phyloP scores from a whole-genome alignment of 2,888 invertebrate genomes.

The Galeruca laticollis region DNA sequence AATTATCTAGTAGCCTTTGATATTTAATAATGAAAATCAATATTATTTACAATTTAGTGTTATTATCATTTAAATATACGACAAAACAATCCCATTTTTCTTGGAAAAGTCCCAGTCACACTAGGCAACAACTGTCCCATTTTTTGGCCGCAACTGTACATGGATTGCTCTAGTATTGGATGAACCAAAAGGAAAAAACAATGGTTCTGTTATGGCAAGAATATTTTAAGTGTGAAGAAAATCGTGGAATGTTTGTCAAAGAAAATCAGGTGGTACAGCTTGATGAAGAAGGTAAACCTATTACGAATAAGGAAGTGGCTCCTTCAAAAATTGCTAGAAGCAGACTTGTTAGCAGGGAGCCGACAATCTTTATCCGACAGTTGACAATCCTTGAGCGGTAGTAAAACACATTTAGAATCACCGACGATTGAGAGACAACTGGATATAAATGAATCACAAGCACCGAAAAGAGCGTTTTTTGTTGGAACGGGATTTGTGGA shows the following conservation, averaged over 20 bases:
- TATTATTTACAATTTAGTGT: no score
- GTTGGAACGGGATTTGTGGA: constrained; percentile 86
- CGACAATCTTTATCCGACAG: constrained; percentile 73
- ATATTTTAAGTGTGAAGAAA: constrained; percentile 95
- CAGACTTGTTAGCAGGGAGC: constrained; percentile 72
- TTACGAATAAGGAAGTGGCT: constrained; percentile 55
- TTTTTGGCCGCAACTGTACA: no score
- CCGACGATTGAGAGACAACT: constrained; percentile 58
- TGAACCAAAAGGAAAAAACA: constrained; percentile 94
- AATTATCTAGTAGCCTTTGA: no score
- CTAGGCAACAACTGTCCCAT: no score
- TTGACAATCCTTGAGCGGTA: constrained; percentile 68
- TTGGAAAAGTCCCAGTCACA: no score
- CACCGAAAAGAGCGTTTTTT: constrained; percentile 82
- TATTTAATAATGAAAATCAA: no score
- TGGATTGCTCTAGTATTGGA: constrained; percentile 97
- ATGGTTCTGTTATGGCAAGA: constrained; percentile 93
- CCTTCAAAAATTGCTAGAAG: constrained; percentile 58
- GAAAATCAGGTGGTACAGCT: constrained; percentile 85
- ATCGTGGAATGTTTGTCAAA: constrained; percentile 95
- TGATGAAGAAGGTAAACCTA: constrained; percentile 78
- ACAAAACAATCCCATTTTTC: no score
- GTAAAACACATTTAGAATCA: constrained; percentile 65
- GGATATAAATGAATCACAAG: constrained; percentile 59
- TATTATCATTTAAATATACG: no score